Percentiles rank a stretch among this genome's conserved stretches.
Evolutionary conservation across 2,888 invertebrate genomes (phyloP).

Genomic region (Cerceris rybyensis): DNA sequence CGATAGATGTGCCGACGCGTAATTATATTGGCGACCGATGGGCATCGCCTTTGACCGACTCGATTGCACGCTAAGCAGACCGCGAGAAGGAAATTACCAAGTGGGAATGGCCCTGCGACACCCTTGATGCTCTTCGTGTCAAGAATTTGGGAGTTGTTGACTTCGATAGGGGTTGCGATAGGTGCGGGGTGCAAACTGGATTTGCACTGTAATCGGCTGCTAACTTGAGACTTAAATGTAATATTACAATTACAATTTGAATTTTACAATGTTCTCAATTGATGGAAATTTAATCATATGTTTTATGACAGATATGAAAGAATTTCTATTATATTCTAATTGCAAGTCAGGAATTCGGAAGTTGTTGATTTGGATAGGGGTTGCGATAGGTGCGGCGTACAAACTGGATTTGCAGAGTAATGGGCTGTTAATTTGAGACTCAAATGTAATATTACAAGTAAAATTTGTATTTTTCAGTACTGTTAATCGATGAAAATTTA

Average conservation of each 20-base stretch:
- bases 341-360: too few relatives aligned
- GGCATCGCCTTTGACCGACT: slow-evolving; percentile 77
- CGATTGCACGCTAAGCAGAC: slow-evolving; percentile 76
- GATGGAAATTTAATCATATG: too few relatives aligned
- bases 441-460: too few relatives aligned
- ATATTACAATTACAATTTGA: too few relatives aligned
- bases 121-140: not conserved
- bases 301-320: too few relatives aligned
- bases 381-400: too few relatives aligned
- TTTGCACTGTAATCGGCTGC: not conserved
- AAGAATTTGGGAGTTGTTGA: too few relatives aligned
- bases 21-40: slow-evolving; percentile 78
- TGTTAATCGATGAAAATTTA: too few relatives aligned
- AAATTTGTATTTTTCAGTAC: too few relatives aligned
- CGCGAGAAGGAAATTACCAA: slow-evolving; percentile 73
- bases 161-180: not conserved
- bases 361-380: too few relatives aligned
- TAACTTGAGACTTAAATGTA: not conserved
- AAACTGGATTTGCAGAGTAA: not conserved
- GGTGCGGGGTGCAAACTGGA: not conserved
- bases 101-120: not conserved
- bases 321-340: too few relatives aligned
- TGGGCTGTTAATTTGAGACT: not conserved
- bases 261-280: too few relatives aligned
- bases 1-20: slow-evolving; percentile 65